These are phyloP conservation scores for Stenurella melanura DNA, from an alignment of 2,888 invertebrate species.

Conservation along the genomic window DNA sequence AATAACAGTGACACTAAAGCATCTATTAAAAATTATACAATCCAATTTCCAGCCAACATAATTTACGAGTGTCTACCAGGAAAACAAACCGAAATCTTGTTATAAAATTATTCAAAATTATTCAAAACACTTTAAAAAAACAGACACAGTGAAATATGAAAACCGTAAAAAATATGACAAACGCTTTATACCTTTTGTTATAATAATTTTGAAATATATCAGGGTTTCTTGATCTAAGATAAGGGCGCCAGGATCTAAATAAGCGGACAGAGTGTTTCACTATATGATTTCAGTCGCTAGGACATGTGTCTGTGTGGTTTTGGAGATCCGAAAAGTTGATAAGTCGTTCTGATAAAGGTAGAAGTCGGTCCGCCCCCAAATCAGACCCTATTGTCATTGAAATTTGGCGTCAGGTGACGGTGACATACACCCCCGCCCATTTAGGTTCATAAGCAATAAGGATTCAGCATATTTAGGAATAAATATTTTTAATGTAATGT, in stretches of 20 bases:
- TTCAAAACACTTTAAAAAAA: slow-evolving; percentile 67
- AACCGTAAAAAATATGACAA: slow-evolving; percentile 72
- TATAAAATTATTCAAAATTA: slow-evolving; percentile 72
- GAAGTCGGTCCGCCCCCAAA: slow-evolving; percentile 65
- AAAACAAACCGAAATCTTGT: slow-evolving; percentile 64
- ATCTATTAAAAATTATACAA: slow-evolving; percentile 59
- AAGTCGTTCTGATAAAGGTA: slow-evolving; percentile 62
- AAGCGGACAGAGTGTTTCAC: slow-evolving; percentile 48
- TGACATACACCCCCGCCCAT: slow-evolving; percentile 55
- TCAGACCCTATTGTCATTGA: slow-evolving; percentile 68
- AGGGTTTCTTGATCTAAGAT: slow-evolving; percentile 66
- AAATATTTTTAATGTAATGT: neutral
- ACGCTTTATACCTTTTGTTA: slow-evolving; percentile 70
- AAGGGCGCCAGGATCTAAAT: slow-evolving; percentile 64
- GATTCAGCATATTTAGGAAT: slow-evolving; percentile 6
- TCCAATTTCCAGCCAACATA: slow-evolving; percentile 55
- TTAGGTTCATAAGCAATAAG: neutral
- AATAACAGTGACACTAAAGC: slow-evolving; percentile 39
- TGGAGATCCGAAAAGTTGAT: slow-evolving; percentile 56
- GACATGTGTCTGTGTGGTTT: slow-evolving; percentile 57
- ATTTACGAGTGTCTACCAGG: slow-evolving; percentile 55
- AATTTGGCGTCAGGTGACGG: slow-evolving; percentile 67
- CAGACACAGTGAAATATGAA: slow-evolving; percentile 70
- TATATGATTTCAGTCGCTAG: slow-evolving; percentile 58
- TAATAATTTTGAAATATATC: slow-evolving; percentile 70